Base-by-base conservation (phyloP, 2,888 invertebrate genomes). In the Agrilus mali region DNA sequence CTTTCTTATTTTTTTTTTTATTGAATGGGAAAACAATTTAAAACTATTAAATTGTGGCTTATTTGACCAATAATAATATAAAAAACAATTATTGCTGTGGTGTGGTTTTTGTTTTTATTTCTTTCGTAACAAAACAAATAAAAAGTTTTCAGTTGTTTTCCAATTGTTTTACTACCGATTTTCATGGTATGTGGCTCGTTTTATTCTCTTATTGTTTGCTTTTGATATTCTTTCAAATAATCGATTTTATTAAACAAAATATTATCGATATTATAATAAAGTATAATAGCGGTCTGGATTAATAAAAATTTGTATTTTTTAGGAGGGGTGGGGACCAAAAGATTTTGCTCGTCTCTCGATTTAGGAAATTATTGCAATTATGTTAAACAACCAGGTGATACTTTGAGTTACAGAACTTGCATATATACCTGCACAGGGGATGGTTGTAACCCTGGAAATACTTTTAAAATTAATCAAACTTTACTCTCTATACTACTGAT, bases 351-450 rank as follows among this genome's bases (percentile, higher is more conserved):
- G 2, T 80, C 90, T 0, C 68, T 84, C 56, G 83, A 92, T 64
- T 68, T 89, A 58, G 92, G 92, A 13, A 89, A 88, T 64, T 89
- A 87, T 57, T 93, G 93, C 65, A 83, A 90, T 60, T 89, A 87
- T 64, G 87, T 90, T 1, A 70, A 75, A 48, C 84, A 90, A 52
- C 82, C 82, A 7, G 92, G 92, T n/a, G 93, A 93, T 62, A 66
- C 88, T 55, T 78, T 80, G 38, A 53, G 48, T 45, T 92, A 92
- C 64, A 74, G 92, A 51, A 88, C 90, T 3, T 93, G 93, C 64
- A 79, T 92, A 42, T 89, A 78, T 61, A 92, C 92, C 1, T 93
- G 93, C 58, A 69, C 71, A 44, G 74, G 79, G 1, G 85, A 92
- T 59, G 89, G 86, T 2, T 93, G 93, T 62, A 93, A 93, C 68